phyloP scores from a whole-genome alignment of 1,140 invertebrate genomes.

The Berghia stephanieae region DNA sequence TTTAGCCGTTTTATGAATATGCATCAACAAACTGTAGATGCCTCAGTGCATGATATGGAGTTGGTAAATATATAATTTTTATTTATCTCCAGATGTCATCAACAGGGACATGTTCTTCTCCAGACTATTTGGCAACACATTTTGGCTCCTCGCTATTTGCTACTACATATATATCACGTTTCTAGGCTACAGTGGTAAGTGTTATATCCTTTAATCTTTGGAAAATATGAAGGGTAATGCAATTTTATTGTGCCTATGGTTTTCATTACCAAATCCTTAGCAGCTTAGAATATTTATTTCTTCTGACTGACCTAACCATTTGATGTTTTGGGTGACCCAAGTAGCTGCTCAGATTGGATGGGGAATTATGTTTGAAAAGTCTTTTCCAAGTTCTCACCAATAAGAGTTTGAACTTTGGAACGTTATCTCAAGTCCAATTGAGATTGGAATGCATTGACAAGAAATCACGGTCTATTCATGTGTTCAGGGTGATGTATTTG shows the following conservation, averaged over 20 bases:
- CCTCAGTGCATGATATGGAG: no score
- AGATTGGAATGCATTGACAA: no score
- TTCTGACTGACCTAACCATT: neutral
- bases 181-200: slow-evolving; percentile 94
- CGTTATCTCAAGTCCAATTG: no score
- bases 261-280: no score
- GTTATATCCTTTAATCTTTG: neutral
- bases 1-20: no score
- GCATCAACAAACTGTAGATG: no score
- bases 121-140: slow-evolving; percentile 88
- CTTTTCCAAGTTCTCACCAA: neutral
- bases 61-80: no score
- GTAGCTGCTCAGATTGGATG: neutral
- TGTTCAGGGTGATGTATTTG: no score
- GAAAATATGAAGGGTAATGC: neutral
- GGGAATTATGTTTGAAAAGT: neutral
- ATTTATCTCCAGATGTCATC: slow-evolving; percentile 76
- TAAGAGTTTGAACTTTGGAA: no score
- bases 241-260: neutral
- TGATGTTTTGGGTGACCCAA: neutral
- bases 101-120: slow-evolving; percentile 75
- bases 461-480: no score
- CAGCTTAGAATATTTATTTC: neutral
- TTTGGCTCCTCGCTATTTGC: slow-evolving; percentile 89
- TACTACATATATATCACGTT: slow-evolving; percentile 99